phyloP scores from a whole-genome alignment of 2,113 vertebrate genomes.

The Salvelinus alpinus region DNA sequence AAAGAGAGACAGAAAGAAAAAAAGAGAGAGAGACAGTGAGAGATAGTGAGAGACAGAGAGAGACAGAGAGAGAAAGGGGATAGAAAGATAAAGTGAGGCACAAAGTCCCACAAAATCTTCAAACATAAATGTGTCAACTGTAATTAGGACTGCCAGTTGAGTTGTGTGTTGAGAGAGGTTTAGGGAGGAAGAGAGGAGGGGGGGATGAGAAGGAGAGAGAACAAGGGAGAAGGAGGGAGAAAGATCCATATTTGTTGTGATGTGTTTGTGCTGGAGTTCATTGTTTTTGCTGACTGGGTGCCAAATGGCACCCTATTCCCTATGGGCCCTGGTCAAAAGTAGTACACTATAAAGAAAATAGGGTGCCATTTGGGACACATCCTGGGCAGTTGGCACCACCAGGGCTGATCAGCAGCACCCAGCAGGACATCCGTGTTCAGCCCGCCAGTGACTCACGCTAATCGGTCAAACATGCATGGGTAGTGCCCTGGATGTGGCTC shows the following conservation, averaged over 20 bases:
- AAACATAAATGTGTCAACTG: slow-evolving; percentile 22
- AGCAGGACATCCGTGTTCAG: slow-evolving; percentile 44
- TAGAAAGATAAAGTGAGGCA: background rate
- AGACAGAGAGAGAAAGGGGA: slow-evolving; percentile 5
- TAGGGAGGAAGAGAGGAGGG: slow-evolving; percentile 30
- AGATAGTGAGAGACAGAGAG: background rate
- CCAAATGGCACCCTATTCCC: too few relatives aligned
- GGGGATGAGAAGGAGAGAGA: slow-evolving; percentile 5
- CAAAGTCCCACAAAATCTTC: slow-evolving; percentile 22
- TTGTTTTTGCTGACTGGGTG: slow-evolving; percentile 36
- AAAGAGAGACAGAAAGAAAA: slow-evolving; percentile 36
- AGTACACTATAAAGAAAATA: too few relatives aligned
- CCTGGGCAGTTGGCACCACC: slow-evolving; percentile 39
- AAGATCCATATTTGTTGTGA: slow-evolving; percentile 35
- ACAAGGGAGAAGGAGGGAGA: slow-evolving; percentile 3
- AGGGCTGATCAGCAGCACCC: slow-evolving; percentile 55
- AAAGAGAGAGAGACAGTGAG: background rate
- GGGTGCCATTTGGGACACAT: background rate
- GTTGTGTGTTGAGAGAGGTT: slow-evolving; percentile 44
- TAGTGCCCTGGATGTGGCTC: slow-evolving; percentile 42
- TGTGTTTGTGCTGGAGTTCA: slow-evolving; percentile 39
- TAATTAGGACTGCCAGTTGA: slow-evolving; percentile 42
- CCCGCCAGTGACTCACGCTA: slow-evolving; percentile 51
- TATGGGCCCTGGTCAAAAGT: too few relatives aligned
- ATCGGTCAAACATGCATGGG: slow-evolving; percentile 56